Evolutionary conservation across 1,140 invertebrate genomes (phyloP), one percentile per base, ranked within the genome.

Genomic region (Lordiphosa collinella): DNA sequence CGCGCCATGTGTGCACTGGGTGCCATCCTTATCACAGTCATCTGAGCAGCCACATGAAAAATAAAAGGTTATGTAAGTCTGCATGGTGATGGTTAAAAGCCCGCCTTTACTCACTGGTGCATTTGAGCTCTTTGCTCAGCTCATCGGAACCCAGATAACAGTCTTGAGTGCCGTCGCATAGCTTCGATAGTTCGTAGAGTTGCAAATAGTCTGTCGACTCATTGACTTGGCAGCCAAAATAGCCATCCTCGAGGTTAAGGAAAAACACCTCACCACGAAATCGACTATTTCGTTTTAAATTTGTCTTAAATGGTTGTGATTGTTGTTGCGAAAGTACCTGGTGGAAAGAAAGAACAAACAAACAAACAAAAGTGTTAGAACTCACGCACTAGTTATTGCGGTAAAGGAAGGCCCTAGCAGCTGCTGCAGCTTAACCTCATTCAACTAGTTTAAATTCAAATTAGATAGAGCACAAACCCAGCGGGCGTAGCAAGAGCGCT

Each of bases 141-240:
- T 98, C 97, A 90, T 98, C 97, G 62, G 96, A 96, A 79, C 95
- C 96, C 86, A 94, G 92, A 90, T 93, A 98, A 90, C 97, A 98
- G 88, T 98, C 95, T 64, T 93, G 92, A 64, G 92, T 91, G 65
- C 95, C 95, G 91, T 98, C 96, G 91, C 97, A 98, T 76, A 98
- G 92, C 91, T 96, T 96, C 48, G 96, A 97, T 82, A 98, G 91
- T 92, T 98, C 95, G 91, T 97, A 96, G 76, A 98, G 91, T 92
- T 98, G 96, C 87, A 98, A 92, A 80, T 98, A 94, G 90, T 98
- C 96, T 74, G 94, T 96, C 51, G 96, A 97, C 90, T 96, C 95
- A 91, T 98, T 98, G 57, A 98, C 96, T 92, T 98, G 97, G 91
- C 97, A 98, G 65, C 96, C 97, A 91, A 98, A 98, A 90, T 96